Percentiles rank a stretch among this genome's conserved stretches.
These are phyloP conservation scores for Magallana ariakensis DNA, from an alignment of 1,140 invertebrate genomes.

Conservation along the genomic window DNA sequence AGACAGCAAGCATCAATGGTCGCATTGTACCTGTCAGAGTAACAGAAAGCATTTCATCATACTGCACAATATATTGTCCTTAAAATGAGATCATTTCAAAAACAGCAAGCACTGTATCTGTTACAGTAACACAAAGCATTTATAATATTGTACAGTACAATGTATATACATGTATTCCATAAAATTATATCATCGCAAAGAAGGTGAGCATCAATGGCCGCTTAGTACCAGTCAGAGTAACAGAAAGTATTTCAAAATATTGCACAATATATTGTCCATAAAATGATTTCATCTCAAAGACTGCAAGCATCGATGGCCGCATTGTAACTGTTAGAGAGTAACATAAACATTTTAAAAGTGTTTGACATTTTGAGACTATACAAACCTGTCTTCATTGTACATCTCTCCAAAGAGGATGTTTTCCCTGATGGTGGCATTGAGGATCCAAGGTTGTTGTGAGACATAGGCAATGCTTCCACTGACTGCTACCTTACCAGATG, in stretches of 20 bases:
- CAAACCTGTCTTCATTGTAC: slow-evolving; percentile 81
- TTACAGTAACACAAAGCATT: no score
- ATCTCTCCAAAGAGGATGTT: slow-evolving; percentile 85
- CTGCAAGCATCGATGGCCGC: no score
- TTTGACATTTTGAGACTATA: neutral
- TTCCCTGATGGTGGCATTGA: slow-evolving; percentile 85
- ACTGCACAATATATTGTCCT: no score
- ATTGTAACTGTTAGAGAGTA: no score
- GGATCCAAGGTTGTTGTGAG: slow-evolving; percentile 85
- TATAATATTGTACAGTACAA: neutral
- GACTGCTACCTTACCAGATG: slow-evolving; percentile 82
- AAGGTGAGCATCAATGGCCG: no score
- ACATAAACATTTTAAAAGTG: no score
- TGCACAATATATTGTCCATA: neutral
- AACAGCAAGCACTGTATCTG: slow-evolving; percentile 61
- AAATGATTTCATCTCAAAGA: no score
- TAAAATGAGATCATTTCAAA: slow-evolving; percentile 68
- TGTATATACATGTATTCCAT: no score
- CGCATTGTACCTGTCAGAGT: slow-evolving; percentile 51
- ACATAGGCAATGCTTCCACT: slow-evolving; percentile 85
- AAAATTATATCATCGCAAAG: no score
- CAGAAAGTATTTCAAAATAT: no score
- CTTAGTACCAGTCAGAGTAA: no score
- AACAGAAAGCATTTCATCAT: neutral
- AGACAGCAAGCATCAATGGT: slow-evolving; percentile 59